phyloP scores from a whole-genome alignment of 2,888 invertebrate species.

The Parnassius mnemosyne region DNA sequence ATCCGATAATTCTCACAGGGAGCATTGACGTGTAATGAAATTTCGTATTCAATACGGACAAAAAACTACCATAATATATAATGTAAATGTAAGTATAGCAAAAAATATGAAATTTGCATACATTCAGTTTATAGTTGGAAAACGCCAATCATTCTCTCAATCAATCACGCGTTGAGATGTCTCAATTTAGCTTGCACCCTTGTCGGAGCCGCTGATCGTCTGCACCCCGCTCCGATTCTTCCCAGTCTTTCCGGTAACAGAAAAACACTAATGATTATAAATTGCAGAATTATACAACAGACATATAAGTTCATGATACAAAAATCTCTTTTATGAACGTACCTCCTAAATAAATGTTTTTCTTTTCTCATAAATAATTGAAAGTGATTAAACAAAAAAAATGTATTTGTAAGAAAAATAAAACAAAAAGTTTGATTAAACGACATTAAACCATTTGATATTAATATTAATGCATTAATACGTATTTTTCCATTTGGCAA shows the following conservation, averaged over 20 bases:
- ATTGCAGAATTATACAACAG: constrained; percentile 68
- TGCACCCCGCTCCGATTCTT: constrained; percentile 42
- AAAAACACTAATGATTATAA: constrained; percentile 73
- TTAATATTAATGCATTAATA: constrained; percentile 6
- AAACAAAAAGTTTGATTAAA: not conserved
- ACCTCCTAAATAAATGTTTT: constrained; percentile 35
- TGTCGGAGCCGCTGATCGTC: constrained; percentile 35
- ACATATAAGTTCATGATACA: constrained; percentile 48
- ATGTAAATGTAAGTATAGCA: constrained; percentile 35
- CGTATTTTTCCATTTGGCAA: constrained; percentile 15
- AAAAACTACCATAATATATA: constrained; percentile 41
- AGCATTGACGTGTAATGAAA: constrained; percentile 60
- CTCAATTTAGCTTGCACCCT: constrained; percentile 72
- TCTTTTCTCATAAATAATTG: constrained; percentile 31
- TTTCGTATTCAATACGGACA: constrained; percentile 47
- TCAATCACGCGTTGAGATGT: constrained; percentile 74
- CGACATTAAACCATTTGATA: constrained; percentile 11
- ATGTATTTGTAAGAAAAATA: too few species aligned
- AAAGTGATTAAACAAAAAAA: not conserved
- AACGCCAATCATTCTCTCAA: constrained; percentile 67
- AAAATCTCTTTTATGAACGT: constrained; percentile 43
- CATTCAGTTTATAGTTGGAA: constrained; percentile 52
- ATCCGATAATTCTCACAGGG: constrained; percentile 65
- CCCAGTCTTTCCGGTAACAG: constrained; percentile 39
- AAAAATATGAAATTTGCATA: constrained; percentile 65